These are phyloP conservation scores for Hirudinaria manillensis DNA, from an alignment of 2,888 invertebrate genomes.

Conservation along the genomic window DNA sequence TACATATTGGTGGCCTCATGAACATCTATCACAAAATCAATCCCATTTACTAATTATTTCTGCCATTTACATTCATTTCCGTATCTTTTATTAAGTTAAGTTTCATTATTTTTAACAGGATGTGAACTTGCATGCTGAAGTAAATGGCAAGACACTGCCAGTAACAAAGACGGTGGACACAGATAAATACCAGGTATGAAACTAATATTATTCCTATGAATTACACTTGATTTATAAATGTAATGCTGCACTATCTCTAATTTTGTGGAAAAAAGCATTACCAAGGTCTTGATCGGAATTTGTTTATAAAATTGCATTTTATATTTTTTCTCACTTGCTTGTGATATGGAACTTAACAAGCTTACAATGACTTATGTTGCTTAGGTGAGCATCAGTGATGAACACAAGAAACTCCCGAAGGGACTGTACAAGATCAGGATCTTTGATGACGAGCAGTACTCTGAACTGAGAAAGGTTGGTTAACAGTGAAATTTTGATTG, in stretches of 20 bases:
- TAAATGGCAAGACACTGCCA: conserved; percentile 76
- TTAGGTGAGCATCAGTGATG: conserved; percentile 88
- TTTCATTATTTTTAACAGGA: conserved; percentile 47
- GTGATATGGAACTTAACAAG: neutral
- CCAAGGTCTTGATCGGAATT: neutral
- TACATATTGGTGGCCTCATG: neutral
- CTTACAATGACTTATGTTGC: neutral
- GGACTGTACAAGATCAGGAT: conserved; percentile 75
- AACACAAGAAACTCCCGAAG: conserved; percentile 72
- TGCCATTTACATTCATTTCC: neutral
- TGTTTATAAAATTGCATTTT: conserved; percentile 1
- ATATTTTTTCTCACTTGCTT: neutral
- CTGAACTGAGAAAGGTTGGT: conserved; percentile 70
- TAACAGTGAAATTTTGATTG: neutral
- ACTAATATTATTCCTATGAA: too few species aligned
- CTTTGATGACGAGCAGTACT: conserved; percentile 86
- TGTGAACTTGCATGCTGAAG: conserved; percentile 78
- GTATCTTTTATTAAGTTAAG: conserved; percentile 29
- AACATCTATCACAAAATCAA: neutral
- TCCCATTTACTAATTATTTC: neutral
- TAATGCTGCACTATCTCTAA: too few species aligned
- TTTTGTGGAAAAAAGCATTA: too few species aligned
- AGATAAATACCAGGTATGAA: conserved; percentile 64
- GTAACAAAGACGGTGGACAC: conserved; percentile 71
- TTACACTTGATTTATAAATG: too few species aligned